Conservation (phyloP, 2,888 invertebrate genomes). For the Buathra laborator region DNA sequence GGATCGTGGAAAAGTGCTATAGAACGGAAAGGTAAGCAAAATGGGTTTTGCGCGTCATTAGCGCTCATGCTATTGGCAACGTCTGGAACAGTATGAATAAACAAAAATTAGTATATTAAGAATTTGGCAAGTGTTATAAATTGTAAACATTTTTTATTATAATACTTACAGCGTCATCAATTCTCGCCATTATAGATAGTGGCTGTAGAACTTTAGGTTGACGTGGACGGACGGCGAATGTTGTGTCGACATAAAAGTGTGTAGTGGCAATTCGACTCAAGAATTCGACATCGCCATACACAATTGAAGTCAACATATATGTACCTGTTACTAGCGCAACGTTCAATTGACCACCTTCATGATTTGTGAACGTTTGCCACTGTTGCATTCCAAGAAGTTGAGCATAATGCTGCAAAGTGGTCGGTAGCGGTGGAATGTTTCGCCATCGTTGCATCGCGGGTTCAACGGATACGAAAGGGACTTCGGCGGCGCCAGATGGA, state of each 20-base stretch:
- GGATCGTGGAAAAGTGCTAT: conserved; percentile 12
- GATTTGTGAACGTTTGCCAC: conserved; percentile 5
- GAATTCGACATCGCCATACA: conserved; percentile 16
- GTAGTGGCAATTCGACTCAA: neutral
- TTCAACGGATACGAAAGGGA: neutral
- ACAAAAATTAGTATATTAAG: neutral
- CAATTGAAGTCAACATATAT: neutral
- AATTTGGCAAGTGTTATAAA: neutral
- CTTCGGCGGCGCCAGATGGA: neutral
- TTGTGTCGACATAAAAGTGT: conserved; percentile 20
- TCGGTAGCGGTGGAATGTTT: neutral
- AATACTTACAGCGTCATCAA: conserved; percentile 37
- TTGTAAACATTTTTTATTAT: neutral
- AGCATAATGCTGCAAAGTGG: neutral
- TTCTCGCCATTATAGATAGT: conserved; percentile 24
- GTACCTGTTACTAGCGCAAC: neutral
- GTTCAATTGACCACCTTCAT: conserved; percentile 9
- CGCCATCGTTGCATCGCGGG: conserved; percentile 27
- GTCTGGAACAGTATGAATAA: neutral
- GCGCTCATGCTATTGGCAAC: conserved; percentile 36
- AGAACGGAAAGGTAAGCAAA: conserved; percentile 28
- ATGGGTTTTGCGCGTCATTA: conserved; percentile 29
- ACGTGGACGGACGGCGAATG: conserved; percentile 18
- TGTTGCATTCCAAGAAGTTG: neutral
- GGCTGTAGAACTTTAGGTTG: conserved; percentile 3